These are phyloP conservation scores for Amphimedon queenslandica DNA, from an alignment of 37 sponge, comb jelly and placozoan species.

Conservation along the genomic window DNA sequence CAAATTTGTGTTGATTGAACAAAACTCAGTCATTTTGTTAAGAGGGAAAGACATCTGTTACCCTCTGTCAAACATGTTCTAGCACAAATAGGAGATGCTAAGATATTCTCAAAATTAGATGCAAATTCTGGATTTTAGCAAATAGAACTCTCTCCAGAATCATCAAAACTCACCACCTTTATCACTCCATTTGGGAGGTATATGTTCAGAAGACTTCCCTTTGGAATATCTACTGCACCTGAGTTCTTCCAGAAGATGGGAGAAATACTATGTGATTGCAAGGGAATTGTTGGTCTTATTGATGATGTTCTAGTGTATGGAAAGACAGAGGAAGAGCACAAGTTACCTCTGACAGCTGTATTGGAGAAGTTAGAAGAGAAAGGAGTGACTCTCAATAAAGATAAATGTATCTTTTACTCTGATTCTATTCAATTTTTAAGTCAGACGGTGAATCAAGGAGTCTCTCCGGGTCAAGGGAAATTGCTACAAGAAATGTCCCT, in stretches of 20 bases:
- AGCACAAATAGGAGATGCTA: background rate
- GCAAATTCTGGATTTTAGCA: conserved; percentile 42
- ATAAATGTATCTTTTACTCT: conserved; percentile 34
- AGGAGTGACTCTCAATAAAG: conserved; percentile 29
- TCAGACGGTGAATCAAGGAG: conserved; percentile 19
- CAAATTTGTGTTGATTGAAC: conserved; percentile 23
- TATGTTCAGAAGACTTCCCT: conserved; percentile 29
- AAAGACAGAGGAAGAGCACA: conserved; percentile 7
- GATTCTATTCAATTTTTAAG: conserved; percentile 14
- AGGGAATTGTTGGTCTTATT: conserved; percentile 21
- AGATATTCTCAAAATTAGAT: conserved; percentile 24
- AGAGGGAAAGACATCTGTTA: conserved; percentile 6
- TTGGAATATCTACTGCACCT: conserved; percentile 15
- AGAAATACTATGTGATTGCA: background rate
- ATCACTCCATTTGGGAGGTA: conserved; percentile 29
- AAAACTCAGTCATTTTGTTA: conserved; percentile 20
- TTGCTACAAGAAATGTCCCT: no score
- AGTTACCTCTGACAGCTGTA: conserved; percentile 5
- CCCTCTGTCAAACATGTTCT: conserved; percentile 31
- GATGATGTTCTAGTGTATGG: conserved; percentile 20
- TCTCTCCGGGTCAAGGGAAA: no score
- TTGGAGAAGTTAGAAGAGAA: conserved; percentile 5
- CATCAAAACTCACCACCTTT: conserved; percentile 26
- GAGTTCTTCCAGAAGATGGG: conserved; percentile 20
- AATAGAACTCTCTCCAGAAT: conserved; percentile 7